Percentiles rank a stretch among this genome's conserved stretches.
Conservation (phyloP, 2,888 invertebrate genomes). For the Labia minor region DNA sequence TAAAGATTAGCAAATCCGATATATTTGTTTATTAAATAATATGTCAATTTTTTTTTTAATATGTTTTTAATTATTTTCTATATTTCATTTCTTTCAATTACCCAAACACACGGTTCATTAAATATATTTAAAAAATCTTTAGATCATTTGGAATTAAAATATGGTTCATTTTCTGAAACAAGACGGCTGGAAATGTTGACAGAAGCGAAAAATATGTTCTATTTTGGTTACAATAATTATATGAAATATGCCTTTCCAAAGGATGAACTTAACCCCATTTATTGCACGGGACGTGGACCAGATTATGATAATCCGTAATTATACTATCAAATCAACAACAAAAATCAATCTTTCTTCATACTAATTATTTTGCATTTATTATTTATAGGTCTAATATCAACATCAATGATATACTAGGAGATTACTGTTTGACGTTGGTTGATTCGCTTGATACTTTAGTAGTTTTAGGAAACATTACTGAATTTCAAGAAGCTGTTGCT, state of each 20-base stretch:
- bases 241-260: constrained; percentile 50
- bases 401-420: constrained; percentile 53
- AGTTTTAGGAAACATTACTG: constrained; percentile 45
- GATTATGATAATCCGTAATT: constrained; percentile 48
- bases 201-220: constrained; percentile 43
- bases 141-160: constrained; percentile 33
- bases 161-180: constrained; percentile 35
- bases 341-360: not conserved
- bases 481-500: constrained; percentile 46
- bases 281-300: constrained; percentile 49
- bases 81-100: not conserved
- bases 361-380: too few species aligned
- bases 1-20: too few species aligned
- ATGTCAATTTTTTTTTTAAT: not conserved
- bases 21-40: not conserved
- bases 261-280: constrained; percentile 52
- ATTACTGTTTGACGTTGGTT: constrained; percentile 48
- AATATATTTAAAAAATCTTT: constrained; percentile 31
- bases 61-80: not conserved
- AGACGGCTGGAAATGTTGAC: constrained; percentile 34
- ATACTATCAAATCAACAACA: not conserved
- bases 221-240: constrained; percentile 49
- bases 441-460: constrained; percentile 49
- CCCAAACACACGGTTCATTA: constrained; percentile 24
- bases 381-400: constrained; percentile 48